A percentile compares a stretch with the other conserved stretches of the same genome.
Conservation (phyloP, 2,888 invertebrate species). For the Calliphora vomitoria region DNA sequence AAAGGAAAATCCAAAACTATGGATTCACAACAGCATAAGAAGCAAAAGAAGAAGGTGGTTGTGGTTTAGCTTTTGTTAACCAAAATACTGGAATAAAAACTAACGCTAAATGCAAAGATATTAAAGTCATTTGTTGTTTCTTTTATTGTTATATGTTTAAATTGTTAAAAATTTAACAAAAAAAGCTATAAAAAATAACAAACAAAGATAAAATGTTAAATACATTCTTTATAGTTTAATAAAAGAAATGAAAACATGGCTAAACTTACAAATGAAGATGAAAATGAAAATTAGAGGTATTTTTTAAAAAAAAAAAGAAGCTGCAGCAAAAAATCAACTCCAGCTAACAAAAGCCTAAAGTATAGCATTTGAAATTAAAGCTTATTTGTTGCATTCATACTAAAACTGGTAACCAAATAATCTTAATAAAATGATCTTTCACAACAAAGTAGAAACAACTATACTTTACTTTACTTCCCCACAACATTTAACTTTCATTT, state of each 20-base stretch:
- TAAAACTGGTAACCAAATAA: slow-evolving; percentile 55
- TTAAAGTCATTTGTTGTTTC: slow-evolving; percentile 14
- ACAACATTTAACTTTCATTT: slow-evolving; percentile 68
- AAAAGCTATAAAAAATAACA: slow-evolving; percentile 13
- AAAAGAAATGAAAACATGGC: slow-evolving; percentile 16
- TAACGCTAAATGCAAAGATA: neutral
- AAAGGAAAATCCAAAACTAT: neutral
- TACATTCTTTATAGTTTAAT: slow-evolving; percentile 25
- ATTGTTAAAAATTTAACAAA: neutral
- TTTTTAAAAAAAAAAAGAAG: neutral
- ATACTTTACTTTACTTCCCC: slow-evolving; percentile 21
- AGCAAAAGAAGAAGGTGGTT: slow-evolving; percentile 16
- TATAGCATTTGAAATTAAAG: slow-evolving; percentile 22
- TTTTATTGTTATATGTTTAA: slow-evolving; percentile 38
- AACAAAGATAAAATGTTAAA: slow-evolving; percentile 27
- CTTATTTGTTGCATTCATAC: neutral
- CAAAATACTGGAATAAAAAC: neutral
- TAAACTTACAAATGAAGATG: slow-evolving; percentile 52
- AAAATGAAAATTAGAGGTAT: slow-evolving; percentile 31
- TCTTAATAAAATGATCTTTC: slow-evolving; percentile 59
- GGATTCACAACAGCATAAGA: neutral
- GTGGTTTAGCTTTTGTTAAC: slow-evolving; percentile 7
- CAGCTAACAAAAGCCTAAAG: slow-evolving; percentile 23
- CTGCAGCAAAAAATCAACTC: neutral
- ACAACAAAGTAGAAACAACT: neutral